Evolutionary conservation across 2,888 invertebrate species (phyloP).

Genomic region (Cordilura impudica): DNA sequence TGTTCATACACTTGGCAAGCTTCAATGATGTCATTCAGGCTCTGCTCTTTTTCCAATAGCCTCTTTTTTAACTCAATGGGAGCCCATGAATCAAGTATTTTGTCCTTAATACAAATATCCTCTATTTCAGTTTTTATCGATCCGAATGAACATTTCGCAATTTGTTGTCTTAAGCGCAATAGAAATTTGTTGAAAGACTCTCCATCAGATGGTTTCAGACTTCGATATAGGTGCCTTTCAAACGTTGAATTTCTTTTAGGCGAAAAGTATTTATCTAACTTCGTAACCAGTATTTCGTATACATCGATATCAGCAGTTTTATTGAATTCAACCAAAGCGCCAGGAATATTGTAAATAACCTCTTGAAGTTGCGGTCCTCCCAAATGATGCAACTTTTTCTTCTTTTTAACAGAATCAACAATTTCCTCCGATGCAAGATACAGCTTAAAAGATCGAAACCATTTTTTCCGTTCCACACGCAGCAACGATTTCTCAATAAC

Average conservation of each 20-base stretch:
- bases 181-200: conserved; percentile 9
- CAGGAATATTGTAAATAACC: neutral
- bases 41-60: no score
- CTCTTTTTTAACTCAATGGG: neutral
- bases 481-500: conserved; percentile 47
- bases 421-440: conserved; percentile 34
- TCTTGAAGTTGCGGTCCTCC: neutral
- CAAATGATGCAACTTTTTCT: neutral
- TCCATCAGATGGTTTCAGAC: conserved; percentile 2
- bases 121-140: neutral
- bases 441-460: conserved; percentile 33
- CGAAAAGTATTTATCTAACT: conserved; percentile 5
- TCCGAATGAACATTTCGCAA: no score
- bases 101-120: neutral
- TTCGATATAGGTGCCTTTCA: neutral
- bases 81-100: neutral
- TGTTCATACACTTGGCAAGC: no score
- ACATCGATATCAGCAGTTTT: neutral
- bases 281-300: neutral
- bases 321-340: neutral
- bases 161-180: conserved; percentile 9
- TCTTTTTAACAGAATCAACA: neutral
- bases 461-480: conserved; percentile 47
- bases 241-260: no score
- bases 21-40: no score